Percentiles rank a stretch among this genome's conserved stretches.
These are phyloP conservation scores for Cylloceria caligata DNA, from an alignment of 2,888 invertebrate genomes.

Conservation along the genomic window DNA sequence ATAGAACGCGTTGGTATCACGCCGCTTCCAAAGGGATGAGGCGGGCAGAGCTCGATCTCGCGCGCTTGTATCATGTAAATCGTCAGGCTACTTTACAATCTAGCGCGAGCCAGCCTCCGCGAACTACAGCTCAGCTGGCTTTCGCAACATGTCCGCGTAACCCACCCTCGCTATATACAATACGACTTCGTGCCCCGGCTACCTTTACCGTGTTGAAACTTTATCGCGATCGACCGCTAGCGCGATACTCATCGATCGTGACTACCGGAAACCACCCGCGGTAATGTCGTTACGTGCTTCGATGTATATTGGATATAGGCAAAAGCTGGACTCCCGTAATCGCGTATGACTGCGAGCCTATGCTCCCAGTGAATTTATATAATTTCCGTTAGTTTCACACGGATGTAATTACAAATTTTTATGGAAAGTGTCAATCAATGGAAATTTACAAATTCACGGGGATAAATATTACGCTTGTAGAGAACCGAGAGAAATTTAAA, in stretches of 20 bases:
- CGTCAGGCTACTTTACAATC: conserved; percentile 60
- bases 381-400: neutral
- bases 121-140: conserved; percentile 31
- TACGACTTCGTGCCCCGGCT: conserved; percentile 18
- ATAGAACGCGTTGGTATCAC: conserved; percentile 35
- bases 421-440: conserved; percentile 1
- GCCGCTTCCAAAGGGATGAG: conserved; percentile 62
- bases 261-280: conserved; percentile 45
- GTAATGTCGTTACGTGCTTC: conserved; percentile 24
- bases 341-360: neutral
- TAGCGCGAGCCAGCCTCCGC: conserved; percentile 33
- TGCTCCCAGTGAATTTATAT: neutral
- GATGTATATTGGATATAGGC: neutral
- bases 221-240: conserved; percentile 56
- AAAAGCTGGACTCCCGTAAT: neutral
- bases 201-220: conserved; percentile 50
- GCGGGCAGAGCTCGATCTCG: conserved; percentile 34
- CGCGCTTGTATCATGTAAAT: conserved; percentile 66
- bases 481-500: neutral
- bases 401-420: neutral
- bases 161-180: conserved; percentile 32
- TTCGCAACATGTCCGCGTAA: conserved; percentile 45
- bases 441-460: neutral
- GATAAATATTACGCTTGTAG: neutral
- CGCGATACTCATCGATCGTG: conserved; percentile 57